Evolutionary conservation across 2,888 invertebrate genomes (phyloP).

Genomic region (Spodoptera picta): DNA sequence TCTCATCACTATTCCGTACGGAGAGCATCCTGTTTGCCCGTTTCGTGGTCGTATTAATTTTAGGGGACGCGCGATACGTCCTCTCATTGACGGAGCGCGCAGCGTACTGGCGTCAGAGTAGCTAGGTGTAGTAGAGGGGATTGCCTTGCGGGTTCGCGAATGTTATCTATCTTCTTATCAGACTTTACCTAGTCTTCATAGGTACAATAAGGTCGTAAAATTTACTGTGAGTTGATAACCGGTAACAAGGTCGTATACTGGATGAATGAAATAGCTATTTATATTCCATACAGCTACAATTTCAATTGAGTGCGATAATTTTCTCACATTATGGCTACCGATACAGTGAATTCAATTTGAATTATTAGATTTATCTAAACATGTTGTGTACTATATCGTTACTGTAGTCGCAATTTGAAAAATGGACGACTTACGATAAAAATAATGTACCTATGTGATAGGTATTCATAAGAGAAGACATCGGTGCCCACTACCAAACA

Average conservation of each 20-base stretch:
- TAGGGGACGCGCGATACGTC: constrained; percentile 46
- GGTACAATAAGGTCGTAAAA: constrained; percentile 63
- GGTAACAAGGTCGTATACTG: constrained; percentile 55
- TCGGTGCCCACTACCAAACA: no score
- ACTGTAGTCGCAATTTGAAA: no score
- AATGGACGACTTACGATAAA: no score
- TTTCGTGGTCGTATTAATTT: constrained; percentile 48
- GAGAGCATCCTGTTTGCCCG: constrained; percentile 56
- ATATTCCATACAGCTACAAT: no score
- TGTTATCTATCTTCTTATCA: constrained; percentile 73
- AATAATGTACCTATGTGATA: no score
- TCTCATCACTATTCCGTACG: constrained; percentile 66
- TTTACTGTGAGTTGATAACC: constrained; percentile 63
- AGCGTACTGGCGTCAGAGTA: constrained; percentile 52
- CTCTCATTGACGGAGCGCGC: constrained; percentile 43
- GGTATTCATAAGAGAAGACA: no score
- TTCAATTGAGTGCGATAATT: no score
- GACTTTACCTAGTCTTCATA: constrained; percentile 62
- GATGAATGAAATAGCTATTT: constrained; percentile 39
- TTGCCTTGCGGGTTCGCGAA: constrained; percentile 50
- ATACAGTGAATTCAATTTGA: no score
- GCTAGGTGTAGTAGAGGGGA: constrained; percentile 43
- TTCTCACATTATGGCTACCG: no score
- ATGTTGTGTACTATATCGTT: no score
- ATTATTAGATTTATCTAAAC: no score